phyloP scores from a whole-genome alignment of 2,888 invertebrate species.

The Heliothis peltigera region DNA sequence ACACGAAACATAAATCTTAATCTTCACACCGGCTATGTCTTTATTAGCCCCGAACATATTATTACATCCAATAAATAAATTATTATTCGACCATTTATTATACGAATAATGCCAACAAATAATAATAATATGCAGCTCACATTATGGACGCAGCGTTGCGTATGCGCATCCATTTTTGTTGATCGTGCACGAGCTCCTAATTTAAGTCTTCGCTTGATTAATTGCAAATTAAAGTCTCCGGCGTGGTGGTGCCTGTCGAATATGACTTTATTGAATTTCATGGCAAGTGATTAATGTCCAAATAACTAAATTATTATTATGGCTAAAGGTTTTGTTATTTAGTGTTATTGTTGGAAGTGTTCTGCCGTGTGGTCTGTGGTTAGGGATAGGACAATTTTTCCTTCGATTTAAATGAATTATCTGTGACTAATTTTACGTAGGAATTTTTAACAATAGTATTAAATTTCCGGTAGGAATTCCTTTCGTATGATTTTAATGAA shows the following conservation, averaged over 20 bases:
- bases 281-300: slow-evolving; percentile 84
- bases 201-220: slow-evolving; percentile 85
- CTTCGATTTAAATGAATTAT: slow-evolving; percentile 6
- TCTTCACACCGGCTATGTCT: slow-evolving; percentile 50
- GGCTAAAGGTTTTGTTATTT: slow-evolving; percentile 63
- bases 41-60: slow-evolving; percentile 51
- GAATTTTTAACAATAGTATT: not conserved
- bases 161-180: slow-evolving; percentile 75
- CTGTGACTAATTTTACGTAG: not conserved
- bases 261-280: slow-evolving; percentile 90
- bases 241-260: slow-evolving; percentile 81
- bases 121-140: slow-evolving; percentile 52
- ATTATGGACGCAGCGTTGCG: slow-evolving; percentile 53
- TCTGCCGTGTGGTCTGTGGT: slow-evolving; percentile 44
- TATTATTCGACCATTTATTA: slow-evolving; percentile 48
- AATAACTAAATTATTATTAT: slow-evolving; percentile 84
- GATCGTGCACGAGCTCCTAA: slow-evolving; percentile 82
- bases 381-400: slow-evolving; percentile 20
- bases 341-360: slow-evolving; percentile 51
- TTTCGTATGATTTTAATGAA: not conserved
- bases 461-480: not conserved
- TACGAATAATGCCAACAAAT: slow-evolving; percentile 53
- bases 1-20: slow-evolving; percentile 51
- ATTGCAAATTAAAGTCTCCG: slow-evolving; percentile 88
- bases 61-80: slow-evolving; percentile 59